phyloP scores from a whole-genome alignment of 2,113 vertebrate genomes.

The Motacilla alba region DNA sequence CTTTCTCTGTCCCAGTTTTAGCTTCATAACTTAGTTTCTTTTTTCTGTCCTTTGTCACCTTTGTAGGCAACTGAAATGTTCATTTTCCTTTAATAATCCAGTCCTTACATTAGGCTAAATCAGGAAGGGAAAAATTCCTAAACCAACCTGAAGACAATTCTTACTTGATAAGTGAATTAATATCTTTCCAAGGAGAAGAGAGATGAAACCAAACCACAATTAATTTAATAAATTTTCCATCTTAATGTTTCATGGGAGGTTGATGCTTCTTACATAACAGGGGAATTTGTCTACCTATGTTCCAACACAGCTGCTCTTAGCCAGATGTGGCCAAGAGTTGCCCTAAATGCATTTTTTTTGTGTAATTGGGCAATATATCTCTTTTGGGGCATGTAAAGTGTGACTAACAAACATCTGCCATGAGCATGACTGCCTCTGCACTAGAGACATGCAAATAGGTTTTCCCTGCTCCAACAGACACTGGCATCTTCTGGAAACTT shows the following conservation, averaged over 20 bases:
- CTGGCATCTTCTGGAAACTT: not conserved
- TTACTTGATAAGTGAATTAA: not conserved
- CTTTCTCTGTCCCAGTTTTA: not conserved
- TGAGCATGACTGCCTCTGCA: not conserved
- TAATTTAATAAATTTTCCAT: slow-evolving; percentile 18
- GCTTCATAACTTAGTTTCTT: not conserved
- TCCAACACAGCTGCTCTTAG: not conserved
- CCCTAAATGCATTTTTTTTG: not conserved
- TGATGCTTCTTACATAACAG: slow-evolving; percentile 27
- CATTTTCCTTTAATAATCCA: not conserved
- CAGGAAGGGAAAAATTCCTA: not conserved
- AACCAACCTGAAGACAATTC: not conserved
- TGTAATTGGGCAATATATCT: slow-evolving; percentile 26
- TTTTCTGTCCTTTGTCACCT: not conserved
- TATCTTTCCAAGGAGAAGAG: not conserved
- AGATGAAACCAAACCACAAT: not conserved
- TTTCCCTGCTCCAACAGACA: not conserved
- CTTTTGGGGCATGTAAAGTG: not conserved
- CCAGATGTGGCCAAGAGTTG: slow-evolving; percentile 39
- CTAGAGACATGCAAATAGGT: not conserved
- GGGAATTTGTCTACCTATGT: not conserved
- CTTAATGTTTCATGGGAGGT: not conserved
- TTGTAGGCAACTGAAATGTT: not conserved
- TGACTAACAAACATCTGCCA: slow-evolving; percentile 15
- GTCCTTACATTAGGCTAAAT: not conserved